Evolutionary conservation across 64 coral and sea anemone species (phyloP), one percentile per base, ranked within the genome.

Genomic region (Montipora efflorescens): DNA sequence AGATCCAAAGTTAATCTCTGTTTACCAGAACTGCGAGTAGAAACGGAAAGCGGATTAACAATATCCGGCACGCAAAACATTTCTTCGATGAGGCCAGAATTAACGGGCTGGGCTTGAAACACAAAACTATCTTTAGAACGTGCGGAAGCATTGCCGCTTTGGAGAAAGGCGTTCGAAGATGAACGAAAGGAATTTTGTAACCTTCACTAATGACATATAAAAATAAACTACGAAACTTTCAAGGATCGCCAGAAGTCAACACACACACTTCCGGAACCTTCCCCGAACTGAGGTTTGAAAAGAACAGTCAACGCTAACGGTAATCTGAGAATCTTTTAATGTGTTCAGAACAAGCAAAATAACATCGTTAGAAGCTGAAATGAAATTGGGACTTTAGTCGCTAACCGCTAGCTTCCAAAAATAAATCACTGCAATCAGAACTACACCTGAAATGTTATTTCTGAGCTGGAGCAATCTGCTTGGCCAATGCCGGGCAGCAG

Each of bases 1-100:
- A 89, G 73, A 88, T 76, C 87, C 20, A 88, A 36, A 76, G 76
- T 88, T 8, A 88, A 59, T 23, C 87, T 62, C 76, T 88, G 58
- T 50, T 88, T 76, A 1, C 67, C 71, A 1, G 48, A 75, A 53
- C 36, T 75, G 16, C 70, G 47, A 21, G 23, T 59, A 19, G 87
- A 89, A 55, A 78, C 87, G 3, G 47, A 89, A 51, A 89, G 72
- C 46, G 87, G 67, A 57, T 88, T 88, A 55, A 88, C 47, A 21
- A 88, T 85, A 13, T 10, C 5, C 12, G 82, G 82, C 67, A 4
- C 16, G 47, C 15, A 85, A 71, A 49, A 44, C 22, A 25, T 64
- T 67, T 67, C 82, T 85, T 67, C 82, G 14, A 85, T 48, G 12
- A 64, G 45, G 67, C 67, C 23, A 4, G 15, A 67, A 67, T 67